These are phyloP conservation scores for Tyria jacobaeae DNA, from an alignment of 2,888 invertebrate genomes.

Conservation along the genomic window DNA sequence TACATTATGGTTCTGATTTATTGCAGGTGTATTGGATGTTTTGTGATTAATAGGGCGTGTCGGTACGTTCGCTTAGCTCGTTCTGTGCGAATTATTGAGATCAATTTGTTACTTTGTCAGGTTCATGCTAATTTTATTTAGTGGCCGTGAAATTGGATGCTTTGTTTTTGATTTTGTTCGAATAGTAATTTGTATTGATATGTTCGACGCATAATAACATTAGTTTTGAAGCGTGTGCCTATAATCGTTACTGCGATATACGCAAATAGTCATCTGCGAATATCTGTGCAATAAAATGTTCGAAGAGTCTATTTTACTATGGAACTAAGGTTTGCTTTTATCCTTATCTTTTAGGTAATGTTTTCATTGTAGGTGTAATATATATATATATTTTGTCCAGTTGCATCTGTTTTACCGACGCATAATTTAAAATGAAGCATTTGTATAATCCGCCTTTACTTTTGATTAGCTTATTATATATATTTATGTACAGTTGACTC, in stretches of 20 bases:
- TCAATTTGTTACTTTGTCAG: conserved; percentile 81
- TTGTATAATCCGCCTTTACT: not conserved
- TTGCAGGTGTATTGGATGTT: conserved; percentile 60
- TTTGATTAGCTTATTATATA: too few relatives aligned
- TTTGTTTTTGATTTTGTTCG: conserved; percentile 67
- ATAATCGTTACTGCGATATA: conserved; percentile 53
- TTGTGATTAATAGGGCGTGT: conserved; percentile 71
- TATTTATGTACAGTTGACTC: too few relatives aligned
- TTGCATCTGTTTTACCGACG: not conserved
- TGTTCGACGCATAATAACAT: conserved; percentile 66
- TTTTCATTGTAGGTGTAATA: conserved; percentile 34
- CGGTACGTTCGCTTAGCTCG: conserved; percentile 68
- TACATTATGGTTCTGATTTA: conserved; percentile 68
- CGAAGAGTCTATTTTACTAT: conserved; percentile 65
- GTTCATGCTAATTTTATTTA: conserved; percentile 83
- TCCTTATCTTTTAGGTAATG: conserved; percentile 63
- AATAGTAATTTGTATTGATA: conserved; percentile 72
- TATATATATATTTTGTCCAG: conserved; percentile 19
- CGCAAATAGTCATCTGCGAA: conserved; percentile 56
- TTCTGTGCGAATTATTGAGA: conserved; percentile 80
- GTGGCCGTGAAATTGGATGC: conserved; percentile 82
- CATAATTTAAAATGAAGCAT: not conserved
- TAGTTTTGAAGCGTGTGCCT: conserved; percentile 53
- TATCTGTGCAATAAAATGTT: conserved; percentile 68
- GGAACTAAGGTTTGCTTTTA: conserved; percentile 79